phyloP scores from a whole-genome alignment of 2,888 invertebrate genomes.

The Horisme vitalbata region DNA sequence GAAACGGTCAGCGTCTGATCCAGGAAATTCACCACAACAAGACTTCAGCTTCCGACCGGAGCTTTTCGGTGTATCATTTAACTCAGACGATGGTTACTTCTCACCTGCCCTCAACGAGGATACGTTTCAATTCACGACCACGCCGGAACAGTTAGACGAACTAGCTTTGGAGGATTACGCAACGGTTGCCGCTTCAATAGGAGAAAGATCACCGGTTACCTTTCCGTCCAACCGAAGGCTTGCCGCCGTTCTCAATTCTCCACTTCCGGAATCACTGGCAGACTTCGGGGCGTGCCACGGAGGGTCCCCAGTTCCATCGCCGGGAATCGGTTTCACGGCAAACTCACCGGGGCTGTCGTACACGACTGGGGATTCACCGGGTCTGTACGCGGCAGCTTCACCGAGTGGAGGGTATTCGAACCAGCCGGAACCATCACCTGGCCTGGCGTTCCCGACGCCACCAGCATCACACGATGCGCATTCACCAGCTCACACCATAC shows the following conservation, averaged over 20 bases:
- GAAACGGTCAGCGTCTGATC: slow-evolving; percentile 89
- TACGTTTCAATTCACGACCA: slow-evolving; percentile 86
- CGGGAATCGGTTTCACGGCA: slow-evolving; percentile 74
- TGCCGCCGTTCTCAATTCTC: slow-evolving; percentile 90
- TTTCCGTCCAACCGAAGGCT: slow-evolving; percentile 87
- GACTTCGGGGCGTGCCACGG: slow-evolving; percentile 92
- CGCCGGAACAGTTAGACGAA: slow-evolving; percentile 85
- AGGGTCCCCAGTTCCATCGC: slow-evolving; percentile 76
- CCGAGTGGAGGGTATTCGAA: slow-evolving; percentile 70
- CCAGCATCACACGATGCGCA: slow-evolving; percentile 94
- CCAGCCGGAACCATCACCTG: slow-evolving; percentile 84
- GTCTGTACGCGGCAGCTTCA: slow-evolving; percentile 67
- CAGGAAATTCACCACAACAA: slow-evolving; percentile 85
- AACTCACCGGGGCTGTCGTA: slow-evolving; percentile 88
- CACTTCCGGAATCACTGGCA: slow-evolving; percentile 89
- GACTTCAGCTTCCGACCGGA: slow-evolving; percentile 84
- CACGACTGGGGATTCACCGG: slow-evolving; percentile 85
- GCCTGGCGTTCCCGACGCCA: slow-evolving; percentile 92
- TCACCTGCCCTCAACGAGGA: slow-evolving; percentile 88
- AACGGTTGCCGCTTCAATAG: slow-evolving; percentile 80
- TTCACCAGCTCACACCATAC: slow-evolving; percentile 84
- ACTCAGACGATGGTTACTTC: slow-evolving; percentile 85
- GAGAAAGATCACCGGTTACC: slow-evolving; percentile 82
- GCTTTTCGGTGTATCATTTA: slow-evolving; percentile 85
- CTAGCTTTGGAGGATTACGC: slow-evolving; percentile 85